These are phyloP conservation scores for Turnix velox DNA, from an alignment of 2,113 vertebrate genomes.

Conservation along the genomic window DNA sequence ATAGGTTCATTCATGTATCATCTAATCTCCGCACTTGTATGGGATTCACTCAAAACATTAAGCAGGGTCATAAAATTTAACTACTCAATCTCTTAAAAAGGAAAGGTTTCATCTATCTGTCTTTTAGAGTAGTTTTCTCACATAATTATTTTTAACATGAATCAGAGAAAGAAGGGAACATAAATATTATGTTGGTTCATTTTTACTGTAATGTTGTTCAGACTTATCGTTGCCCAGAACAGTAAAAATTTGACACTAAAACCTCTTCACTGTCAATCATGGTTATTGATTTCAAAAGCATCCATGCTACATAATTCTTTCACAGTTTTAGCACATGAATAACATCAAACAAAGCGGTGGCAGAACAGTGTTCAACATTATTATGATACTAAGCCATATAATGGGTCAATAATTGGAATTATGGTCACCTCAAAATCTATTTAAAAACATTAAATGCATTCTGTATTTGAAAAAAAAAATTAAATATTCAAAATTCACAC, in stretches of 20 bases:
- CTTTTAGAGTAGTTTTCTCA: neutral
- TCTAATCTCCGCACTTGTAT: neutral
- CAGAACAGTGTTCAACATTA: neutral
- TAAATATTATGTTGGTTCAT: neutral
- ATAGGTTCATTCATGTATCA: neutral
- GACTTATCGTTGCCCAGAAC: neutral
- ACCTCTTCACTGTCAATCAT: neutral
- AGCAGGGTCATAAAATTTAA: neutral
- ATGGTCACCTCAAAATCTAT: neutral
- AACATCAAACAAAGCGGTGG: neutral
- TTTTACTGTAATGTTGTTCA: neutral
- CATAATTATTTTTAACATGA: neutral
- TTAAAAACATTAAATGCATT: neutral
- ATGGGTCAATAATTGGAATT: neutral
- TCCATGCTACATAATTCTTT: neutral
- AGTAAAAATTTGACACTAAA: neutral
- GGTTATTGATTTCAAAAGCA: neutral
- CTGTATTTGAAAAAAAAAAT: neutral
- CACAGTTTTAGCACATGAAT: neutral
- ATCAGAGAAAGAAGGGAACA: neutral
- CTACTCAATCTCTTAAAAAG: neutral
- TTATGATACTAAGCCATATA: neutral
- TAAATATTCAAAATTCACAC: neutral
- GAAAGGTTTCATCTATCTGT: neutral
- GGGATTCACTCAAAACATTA: neutral